phyloP scores from a whole-genome alignment of 2,113 vertebrate genomes.

The Hippocampus abdominalis region DNA sequence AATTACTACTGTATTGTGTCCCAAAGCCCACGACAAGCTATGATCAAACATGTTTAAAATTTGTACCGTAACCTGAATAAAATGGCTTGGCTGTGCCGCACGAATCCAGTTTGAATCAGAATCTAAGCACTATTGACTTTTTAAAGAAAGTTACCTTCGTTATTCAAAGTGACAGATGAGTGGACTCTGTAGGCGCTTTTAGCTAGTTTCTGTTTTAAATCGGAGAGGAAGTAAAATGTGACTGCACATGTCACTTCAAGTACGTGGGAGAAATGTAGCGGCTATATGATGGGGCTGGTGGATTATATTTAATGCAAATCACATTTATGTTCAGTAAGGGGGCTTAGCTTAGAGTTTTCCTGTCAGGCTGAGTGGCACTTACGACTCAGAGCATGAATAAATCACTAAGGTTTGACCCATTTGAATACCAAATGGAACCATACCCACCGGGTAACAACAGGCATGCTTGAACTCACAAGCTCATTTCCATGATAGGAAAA shows the following conservation, averaged over 20 bases:
- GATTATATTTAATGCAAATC: conserved; percentile 1
- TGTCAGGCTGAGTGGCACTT: conserved; percentile 59
- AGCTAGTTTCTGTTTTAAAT: background rate
- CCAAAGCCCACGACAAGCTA: too few relatives aligned
- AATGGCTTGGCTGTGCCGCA: too few relatives aligned
- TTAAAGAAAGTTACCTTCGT: too few relatives aligned
- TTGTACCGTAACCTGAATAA: too few relatives aligned
- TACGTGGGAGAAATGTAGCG: background rate
- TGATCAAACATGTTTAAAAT: too few relatives aligned
- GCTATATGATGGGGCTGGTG: conserved; percentile 4
- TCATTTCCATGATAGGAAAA: conserved; percentile 49
- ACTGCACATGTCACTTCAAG: background rate
- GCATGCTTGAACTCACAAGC: conserved; percentile 44
- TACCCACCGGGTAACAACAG: conserved; percentile 38
- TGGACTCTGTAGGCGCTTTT: too few relatives aligned
- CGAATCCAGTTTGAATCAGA: too few relatives aligned
- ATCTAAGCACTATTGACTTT: too few relatives aligned
- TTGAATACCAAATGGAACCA: conserved; percentile 70
- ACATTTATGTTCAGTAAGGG: conserved; percentile 20
- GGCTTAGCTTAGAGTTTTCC: conserved; percentile 28
- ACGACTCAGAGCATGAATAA: conserved; percentile 69
- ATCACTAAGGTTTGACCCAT: conserved; percentile 71
- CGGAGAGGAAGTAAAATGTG: background rate
- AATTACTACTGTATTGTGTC: background rate
- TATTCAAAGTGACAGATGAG: too few relatives aligned